Evolutionary conservation across 2,113 vertebrate species (phyloP).

Genomic region (Etheostoma cragini): DNA sequence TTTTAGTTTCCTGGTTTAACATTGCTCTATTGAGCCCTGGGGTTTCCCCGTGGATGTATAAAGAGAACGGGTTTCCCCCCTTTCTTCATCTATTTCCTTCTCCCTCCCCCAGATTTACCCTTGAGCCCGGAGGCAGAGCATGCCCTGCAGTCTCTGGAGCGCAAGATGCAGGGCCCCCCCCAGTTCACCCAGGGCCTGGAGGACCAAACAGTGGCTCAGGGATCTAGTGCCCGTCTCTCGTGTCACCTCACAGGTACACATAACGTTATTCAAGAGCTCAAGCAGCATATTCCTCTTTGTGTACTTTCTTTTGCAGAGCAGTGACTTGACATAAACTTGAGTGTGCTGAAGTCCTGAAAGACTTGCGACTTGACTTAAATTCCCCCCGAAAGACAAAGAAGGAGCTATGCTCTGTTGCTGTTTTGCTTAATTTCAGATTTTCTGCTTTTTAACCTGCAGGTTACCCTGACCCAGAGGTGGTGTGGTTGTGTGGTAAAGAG

Average conservation of each 20-base stretch:
- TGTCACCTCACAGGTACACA: constrained; percentile 79
- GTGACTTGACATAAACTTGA: background rate
- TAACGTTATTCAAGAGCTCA: background rate
- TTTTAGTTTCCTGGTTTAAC: background rate
- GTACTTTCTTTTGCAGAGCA: background rate
- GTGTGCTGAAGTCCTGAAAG: background rate
- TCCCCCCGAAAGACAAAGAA: background rate
- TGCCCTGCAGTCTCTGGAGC: constrained; percentile 74
- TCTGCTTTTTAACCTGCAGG: constrained; percentile 66
- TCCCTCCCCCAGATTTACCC: constrained; percentile 44
- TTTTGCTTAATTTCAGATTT: background rate
- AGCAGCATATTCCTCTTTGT: background rate
- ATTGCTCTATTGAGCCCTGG: background rate
- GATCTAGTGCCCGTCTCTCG: constrained; percentile 69
- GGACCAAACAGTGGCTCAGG: constrained; percentile 67
- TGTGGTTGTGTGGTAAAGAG: constrained; percentile 80
- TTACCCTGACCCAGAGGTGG: constrained; percentile 86
- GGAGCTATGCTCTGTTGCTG: background rate
- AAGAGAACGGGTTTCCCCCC: no score
- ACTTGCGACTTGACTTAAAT: background rate
- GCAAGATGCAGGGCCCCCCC: constrained; percentile 73
- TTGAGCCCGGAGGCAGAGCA: constrained; percentile 74
- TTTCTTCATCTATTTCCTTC: background rate
- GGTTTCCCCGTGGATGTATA: background rate
- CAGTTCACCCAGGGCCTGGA: constrained; percentile 65